Percentiles rank a stretch among this genome's conserved stretches.
These are phyloP conservation scores for Dromas ardeola DNA, from an alignment of 2,113 vertebrate species.

Conservation along the genomic window DNA sequence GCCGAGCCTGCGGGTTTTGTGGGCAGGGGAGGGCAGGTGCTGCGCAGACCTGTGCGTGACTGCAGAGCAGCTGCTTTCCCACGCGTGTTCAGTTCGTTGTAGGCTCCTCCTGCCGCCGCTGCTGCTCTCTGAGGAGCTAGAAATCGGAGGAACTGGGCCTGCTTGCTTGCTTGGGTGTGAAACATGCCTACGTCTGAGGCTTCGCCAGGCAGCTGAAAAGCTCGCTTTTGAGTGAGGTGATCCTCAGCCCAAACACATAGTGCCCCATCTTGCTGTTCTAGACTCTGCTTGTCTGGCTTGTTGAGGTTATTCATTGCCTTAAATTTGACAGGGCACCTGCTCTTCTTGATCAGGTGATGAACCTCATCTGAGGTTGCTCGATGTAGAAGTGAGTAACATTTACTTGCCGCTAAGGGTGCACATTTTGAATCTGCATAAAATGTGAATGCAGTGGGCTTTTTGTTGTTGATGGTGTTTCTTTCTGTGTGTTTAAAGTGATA, in stretches of 20 bases:
- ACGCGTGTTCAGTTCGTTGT: rapidly evolving
- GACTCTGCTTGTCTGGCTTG: background rate
- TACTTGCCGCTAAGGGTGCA: rapidly evolving
- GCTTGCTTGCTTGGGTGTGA: rapidly evolving
- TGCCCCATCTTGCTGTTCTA: rapidly evolving
- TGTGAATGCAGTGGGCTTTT: background rate
- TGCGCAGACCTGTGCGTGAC: rapidly evolving
- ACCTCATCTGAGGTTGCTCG: background rate
- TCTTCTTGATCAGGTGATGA: too few relatives aligned
- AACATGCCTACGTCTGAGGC: rapidly evolving
- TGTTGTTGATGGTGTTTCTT: background rate
- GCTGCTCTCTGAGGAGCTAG: background rate
- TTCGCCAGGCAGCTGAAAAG: rapidly evolving
- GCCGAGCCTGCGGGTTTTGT: rapidly evolving
- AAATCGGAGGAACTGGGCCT: rapidly evolving
- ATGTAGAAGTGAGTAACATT: rapidly evolving
- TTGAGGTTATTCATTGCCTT: background rate
- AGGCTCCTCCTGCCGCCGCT: rapidly evolving
- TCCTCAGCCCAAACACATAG: too few relatives aligned
- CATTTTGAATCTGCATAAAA: rapidly evolving
- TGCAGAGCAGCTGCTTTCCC: background rate
- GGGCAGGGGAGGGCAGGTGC: rapidly evolving
- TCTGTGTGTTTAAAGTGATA: background rate
- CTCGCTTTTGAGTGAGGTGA: rapidly evolving
- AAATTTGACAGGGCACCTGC: rapidly evolving